Evolutionary conservation across 2,113 vertebrate species (phyloP), one percentile per base, ranked within the genome.

Genomic region (Mastomys natalensis): DNA sequence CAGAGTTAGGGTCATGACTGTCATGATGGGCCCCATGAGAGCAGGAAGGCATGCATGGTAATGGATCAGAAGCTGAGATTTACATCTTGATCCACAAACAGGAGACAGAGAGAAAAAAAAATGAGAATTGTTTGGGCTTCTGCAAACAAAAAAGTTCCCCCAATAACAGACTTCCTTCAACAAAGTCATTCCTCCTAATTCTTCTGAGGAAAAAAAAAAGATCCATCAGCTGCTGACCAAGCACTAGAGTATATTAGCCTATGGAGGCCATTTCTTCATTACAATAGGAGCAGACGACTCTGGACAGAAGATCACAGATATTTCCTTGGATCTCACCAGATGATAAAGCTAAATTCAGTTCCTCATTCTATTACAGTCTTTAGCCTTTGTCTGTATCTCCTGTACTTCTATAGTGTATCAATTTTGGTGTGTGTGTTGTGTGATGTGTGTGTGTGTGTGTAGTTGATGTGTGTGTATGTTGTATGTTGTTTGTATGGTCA

Each of bases 281-380:
- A n/a, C n/a, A n/a, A n/a, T n/a, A n/a, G n/a, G n/a, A n/a, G n/a
- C n/a, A n/a, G n/a, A n/a, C n/a, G n/a, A n/a, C n/a, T 74, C 87
- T 84, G 81, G 21, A 3, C 64, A 34, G 0, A 37, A 55, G 10
- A 34, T 43, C 43, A 17, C 45, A n/a, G 26, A 26, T 0, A 51
- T 13, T 22, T 1, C 13, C 26, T 3, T 48, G 0, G 0, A 1
- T 7, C 34, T 81, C 24, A 37, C n/a, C 16, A 17, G 37, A n/a
- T 3, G 17, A 7, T 17, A 53, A 11, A 24, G 9, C 22, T 8
- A 34, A 3, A 53, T 24, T 64, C 5, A 3, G 29, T 16, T 72
- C 51, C 58, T 16, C 0, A 0, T 22, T 48, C 77, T n/a, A 43
- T 31, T 1, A 10, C 0, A 0, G 40, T 12, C 1, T 11, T 68